Base-by-base conservation (phyloP, 2,113 vertebrate genomes). In the Ursus arctos region DNA sequence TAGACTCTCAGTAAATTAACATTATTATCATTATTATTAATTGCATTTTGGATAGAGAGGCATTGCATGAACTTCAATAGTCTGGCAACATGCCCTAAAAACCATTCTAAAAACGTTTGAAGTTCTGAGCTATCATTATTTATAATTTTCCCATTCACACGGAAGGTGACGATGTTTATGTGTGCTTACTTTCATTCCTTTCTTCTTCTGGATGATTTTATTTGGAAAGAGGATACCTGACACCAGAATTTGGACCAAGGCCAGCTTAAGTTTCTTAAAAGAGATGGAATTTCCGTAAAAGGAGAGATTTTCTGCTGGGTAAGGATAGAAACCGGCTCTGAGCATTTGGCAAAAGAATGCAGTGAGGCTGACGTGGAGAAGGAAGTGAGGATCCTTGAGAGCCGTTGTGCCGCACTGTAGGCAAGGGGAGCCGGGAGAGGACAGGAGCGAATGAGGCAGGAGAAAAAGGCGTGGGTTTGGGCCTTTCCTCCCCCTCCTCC, bases 271-370 rank as follows among this genome's bases (percentile, higher is more conserved):
- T 59, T 87, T 94, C 79, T 85, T 36, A 59, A 76, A 89, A 86
- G 72, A 89, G n/a, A 43, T 47, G n/a, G 15, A 51, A 94, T 88
- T 94, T 87, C 61, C 95, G 1, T 95, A 55, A 85, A 21, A 72
- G 12, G 18, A 65, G 13, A 51, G 43, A 3, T n/a, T 84, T 94
- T 65, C 43, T 65, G 49, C 7, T 65, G 43, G 55, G 15, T 51
- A 49, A 80, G 43, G 84, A 76, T 40, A n/a, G 22, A 88, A 72
- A 65, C 7, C 9, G 28, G 6, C n/a, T 82, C 26, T 21, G 36
- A 69, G 21, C 47, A 86, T 51, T 85, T 57, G 53, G 40, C 43
- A 43, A 49, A 80, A 36, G 36, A 59, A 84, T 93, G 40, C 14
- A 36, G 88, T 71, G 47, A 53, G 49, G 61, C n/a, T n/a, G 5